Evolutionary conservation across 1,140 invertebrate species (phyloP).

Genomic region (Hestina assimilis): DNA sequence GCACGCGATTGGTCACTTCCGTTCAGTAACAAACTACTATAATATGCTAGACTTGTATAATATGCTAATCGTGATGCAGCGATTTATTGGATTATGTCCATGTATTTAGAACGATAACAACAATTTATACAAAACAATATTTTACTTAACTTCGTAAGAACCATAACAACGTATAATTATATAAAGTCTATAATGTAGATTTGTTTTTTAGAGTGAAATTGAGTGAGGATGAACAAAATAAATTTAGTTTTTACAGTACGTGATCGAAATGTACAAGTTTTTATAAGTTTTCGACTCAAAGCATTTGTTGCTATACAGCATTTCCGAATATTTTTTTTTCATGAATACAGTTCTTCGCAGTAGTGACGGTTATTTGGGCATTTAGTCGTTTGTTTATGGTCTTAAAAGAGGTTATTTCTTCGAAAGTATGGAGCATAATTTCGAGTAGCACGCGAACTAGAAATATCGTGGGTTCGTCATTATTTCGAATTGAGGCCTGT

Average conservation of each 20-base stretch:
- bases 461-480: neutral
- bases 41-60: too few relatives aligned
- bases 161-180: too few relatives aligned
- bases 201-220: neutral
- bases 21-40: conserved; percentile 63
- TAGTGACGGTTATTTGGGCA: too few relatives aligned
- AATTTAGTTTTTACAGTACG: neutral
- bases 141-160: neutral
- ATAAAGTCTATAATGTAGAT: neutral
- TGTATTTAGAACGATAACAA: conserved; percentile 7
- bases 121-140: neutral
- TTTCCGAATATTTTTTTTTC: too few relatives aligned
- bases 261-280: too few relatives aligned
- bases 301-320: too few relatives aligned
- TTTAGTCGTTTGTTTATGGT: too few relatives aligned
- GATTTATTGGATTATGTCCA: conserved; percentile 56
- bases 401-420: too few relatives aligned
- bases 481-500: neutral
- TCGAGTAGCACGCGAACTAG: neutral
- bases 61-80: conserved; percentile 74
- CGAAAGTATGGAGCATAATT: neutral
- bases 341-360: too few relatives aligned
- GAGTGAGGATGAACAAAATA: neutral
- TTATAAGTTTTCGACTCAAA: too few relatives aligned
- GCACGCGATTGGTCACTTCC: conserved; percentile 76